phyloP scores from a whole-genome alignment of 2,113 vertebrate species.

The Saccopteryx bilineata region DNA sequence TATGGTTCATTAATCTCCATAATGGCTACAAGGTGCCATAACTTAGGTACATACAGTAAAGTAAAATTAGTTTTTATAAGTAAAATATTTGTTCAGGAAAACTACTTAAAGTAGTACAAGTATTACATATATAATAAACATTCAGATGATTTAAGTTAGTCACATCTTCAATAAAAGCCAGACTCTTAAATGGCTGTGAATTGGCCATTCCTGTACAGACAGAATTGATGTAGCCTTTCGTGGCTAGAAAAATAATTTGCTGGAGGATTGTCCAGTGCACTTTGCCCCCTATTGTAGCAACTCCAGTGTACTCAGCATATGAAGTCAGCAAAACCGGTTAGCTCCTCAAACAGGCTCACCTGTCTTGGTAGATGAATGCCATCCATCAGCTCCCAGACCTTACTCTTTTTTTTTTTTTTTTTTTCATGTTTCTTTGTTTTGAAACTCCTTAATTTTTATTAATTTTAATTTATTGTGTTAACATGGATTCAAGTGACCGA shows the following conservation, averaged over 20 bases:
- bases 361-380: constrained; percentile 29
- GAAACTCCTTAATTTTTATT: no score
- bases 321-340: constrained; percentile 58
- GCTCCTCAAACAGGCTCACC: neutral
- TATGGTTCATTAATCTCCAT: constrained; percentile 4
- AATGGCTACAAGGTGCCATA: neutral
- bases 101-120: constrained; percentile 30
- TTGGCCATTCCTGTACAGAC: neutral
- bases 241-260: constrained; percentile 46
- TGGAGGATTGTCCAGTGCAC: neutral
- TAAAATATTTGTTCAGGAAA: constrained; percentile 48
- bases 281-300: neutral
- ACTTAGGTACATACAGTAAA: constrained; percentile 48
- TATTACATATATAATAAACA: constrained; percentile 24
- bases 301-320: neutral
- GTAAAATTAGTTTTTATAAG: constrained; percentile 29
- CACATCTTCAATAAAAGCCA: constrained; percentile 46
- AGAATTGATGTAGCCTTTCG: neutral
- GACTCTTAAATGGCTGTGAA: constrained; percentile 20
- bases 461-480: no score
- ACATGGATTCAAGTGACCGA: no score
- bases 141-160: neutral
- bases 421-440: no score
- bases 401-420: neutral
- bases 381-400: constrained; percentile 8